Percentiles rank a stretch among this genome's conserved stretches.
phyloP scores from a whole-genome alignment of 2,797 vertebrate species.

The Cuculus canorus region DNA sequence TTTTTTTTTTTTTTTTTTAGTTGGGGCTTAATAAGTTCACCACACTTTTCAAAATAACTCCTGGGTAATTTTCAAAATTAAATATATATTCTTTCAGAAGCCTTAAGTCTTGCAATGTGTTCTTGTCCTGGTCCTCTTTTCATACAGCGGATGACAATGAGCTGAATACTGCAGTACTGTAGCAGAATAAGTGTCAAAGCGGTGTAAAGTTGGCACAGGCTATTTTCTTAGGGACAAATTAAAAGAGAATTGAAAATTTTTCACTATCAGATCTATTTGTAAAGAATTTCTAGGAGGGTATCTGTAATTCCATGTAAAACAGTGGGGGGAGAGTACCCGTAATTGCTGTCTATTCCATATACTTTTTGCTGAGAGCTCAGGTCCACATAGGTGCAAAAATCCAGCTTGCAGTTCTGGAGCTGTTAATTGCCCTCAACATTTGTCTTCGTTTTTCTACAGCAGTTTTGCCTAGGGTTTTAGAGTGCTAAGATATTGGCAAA shows the following conservation, averaged over 20 bases:
- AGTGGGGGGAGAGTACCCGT: neutral
- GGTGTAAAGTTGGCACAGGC: neutral
- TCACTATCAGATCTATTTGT: neutral
- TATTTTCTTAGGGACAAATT: neutral
- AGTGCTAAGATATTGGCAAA: neutral
- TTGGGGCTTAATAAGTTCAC: neutral
- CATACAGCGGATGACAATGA: rapidly evolving
- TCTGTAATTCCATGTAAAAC: neutral
- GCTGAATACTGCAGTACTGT: neutral
- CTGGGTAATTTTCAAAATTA: neutral
- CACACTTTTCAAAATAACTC: neutral
- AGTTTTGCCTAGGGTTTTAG: neutral
- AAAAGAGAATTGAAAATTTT: neutral
- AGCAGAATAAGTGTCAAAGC: neutral
- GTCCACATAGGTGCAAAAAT: neutral
- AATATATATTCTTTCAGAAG: neutral
- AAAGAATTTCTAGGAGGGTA: neutral
- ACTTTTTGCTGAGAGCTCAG: neutral
- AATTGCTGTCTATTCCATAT: neutral
- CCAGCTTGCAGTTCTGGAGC: neutral
- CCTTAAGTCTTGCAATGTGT: neutral
- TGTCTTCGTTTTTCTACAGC: neutral
- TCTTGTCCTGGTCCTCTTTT: neutral
- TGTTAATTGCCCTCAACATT: constrained; percentile 1
- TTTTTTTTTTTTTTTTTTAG: neutral